These are phyloP conservation scores for Nomia melanderi DNA, from an alignment of 1,140 invertebrate genomes.

Conservation along the genomic window DNA sequence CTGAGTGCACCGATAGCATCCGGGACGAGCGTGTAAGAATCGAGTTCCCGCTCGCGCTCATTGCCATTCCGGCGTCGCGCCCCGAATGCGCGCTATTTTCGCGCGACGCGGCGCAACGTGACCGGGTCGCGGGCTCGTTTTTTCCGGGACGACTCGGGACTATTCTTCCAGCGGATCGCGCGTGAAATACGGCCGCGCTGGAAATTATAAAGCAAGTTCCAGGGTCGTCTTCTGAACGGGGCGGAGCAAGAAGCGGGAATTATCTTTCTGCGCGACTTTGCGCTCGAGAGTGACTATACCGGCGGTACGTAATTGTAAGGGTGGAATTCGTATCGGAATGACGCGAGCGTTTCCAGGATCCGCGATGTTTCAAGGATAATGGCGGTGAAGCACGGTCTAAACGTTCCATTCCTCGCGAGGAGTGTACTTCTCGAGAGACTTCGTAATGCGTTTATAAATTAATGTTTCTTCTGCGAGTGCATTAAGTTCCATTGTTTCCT, in stretches of 20 bases:
- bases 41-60: background rate
- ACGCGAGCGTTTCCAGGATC: too few relatives aligned
- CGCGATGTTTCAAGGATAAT: too few relatives aligned
- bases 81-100: background rate
- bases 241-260: background rate
- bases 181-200: background rate
- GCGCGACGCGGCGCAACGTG: background rate
- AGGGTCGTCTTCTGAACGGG: background rate
- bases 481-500: too few relatives aligned
- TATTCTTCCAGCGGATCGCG: too few relatives aligned
- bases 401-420: too few relatives aligned
- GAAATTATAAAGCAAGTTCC: background rate
- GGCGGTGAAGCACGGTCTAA: too few relatives aligned
- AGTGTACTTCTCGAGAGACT: too few relatives aligned
- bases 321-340: too few relatives aligned
- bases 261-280: background rate
- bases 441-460: too few relatives aligned
- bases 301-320: too few relatives aligned
- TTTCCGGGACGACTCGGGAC: background rate
- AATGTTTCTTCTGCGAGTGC: too few relatives aligned
- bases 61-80: background rate
- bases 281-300: too few relatives aligned
- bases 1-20: conserved; percentile 20
- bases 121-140: background rate
- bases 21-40: background rate